A percentile compares a stretch with the other conserved stretches of the same genome.
phyloP scores from a whole-genome alignment of 2,797 vertebrate species.

The Cottoperca gobio region DNA sequence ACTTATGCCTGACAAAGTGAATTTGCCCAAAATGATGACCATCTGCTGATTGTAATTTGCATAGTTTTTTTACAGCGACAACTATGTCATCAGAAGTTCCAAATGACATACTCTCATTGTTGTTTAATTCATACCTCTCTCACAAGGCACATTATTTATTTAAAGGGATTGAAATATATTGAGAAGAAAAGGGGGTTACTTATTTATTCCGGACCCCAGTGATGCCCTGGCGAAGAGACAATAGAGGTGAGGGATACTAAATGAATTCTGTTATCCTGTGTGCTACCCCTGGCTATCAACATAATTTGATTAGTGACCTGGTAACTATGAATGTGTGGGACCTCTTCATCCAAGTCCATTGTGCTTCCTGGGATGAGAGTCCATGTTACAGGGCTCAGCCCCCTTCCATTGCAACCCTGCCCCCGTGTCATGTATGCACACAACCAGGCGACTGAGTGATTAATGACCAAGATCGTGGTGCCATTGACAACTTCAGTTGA shows the following conservation, averaged over 20 bases:
- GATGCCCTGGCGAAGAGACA: constrained; percentile 75
- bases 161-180: constrained; percentile 66
- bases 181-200: constrained; percentile 67
- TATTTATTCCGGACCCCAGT: constrained; percentile 75
- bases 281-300: constrained; percentile 76
- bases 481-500: constrained; percentile 81
- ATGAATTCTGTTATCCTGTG: constrained; percentile 82
- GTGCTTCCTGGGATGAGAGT: constrained; percentile 72
- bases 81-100: constrained; percentile 75
- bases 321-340: constrained; percentile 79
- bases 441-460: constrained; percentile 80
- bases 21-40: constrained; percentile 81
- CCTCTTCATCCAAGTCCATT: constrained; percentile 79
- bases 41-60: constrained; percentile 83
- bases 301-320: constrained; percentile 88
- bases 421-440: constrained; percentile 80
- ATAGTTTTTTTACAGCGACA: constrained; percentile 74
- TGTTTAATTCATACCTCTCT: constrained; percentile 70
- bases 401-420: constrained; percentile 67
- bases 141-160: constrained; percentile 70
- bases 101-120: constrained; percentile 76
- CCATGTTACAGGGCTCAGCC: constrained; percentile 69
- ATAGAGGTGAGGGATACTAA: constrained; percentile 75
- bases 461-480: constrained; percentile 82
- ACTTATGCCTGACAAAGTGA: constrained; percentile 79